Base-by-base conservation (phyloP, 2,888 invertebrate species). In the Polydrusus pterygomalis region DNA sequence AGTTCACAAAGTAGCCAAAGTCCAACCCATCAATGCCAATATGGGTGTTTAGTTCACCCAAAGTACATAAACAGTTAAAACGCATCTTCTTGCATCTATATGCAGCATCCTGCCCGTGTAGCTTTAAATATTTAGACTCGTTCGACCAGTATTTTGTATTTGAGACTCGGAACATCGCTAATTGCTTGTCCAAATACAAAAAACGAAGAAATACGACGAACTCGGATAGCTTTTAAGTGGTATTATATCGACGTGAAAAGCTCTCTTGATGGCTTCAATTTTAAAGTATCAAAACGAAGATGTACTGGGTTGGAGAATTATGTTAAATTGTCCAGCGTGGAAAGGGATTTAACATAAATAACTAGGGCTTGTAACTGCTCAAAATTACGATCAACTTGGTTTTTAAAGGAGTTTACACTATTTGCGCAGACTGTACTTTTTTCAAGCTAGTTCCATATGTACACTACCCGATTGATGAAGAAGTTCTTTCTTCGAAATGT, bases 161-260 rank as follows among this genome's bases (percentile, higher is more conserved):
- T 74, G 70, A 64, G 74, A 74, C 70, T 74, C 58, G 58, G 74
- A 69, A 70, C 70, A 70, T 70, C 69, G 70, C 74, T 74, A 74
- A 74, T 74, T 74, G 70, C 69, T 74, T 74, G 74, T 74, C 74
- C 74, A 74, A 74, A 74, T 49, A 70, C 56, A 74, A 70, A 70
- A 74, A 62, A 18, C 17, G 45, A 56, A 60, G 58, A 51, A 47
- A 54, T 43, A 54, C 43, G 43, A 56, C 18, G 72, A 51, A 38
- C 58, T 70, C 7, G 43, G 71, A 51, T 64, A 64, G 64, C 63
- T 71, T 71, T 71, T 71, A 64, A 58, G 38, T 38, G 15, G 58
- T 38, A 58, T 58, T 58, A 58, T 58, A 38, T 58, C 58, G 58
- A 17, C 58, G 34, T 38, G 17, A n/a, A 58, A 34, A 38, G 58